Conservation (phyloP, 2,888 invertebrate genomes). For the Holacanthella duospinosa region DNA sequence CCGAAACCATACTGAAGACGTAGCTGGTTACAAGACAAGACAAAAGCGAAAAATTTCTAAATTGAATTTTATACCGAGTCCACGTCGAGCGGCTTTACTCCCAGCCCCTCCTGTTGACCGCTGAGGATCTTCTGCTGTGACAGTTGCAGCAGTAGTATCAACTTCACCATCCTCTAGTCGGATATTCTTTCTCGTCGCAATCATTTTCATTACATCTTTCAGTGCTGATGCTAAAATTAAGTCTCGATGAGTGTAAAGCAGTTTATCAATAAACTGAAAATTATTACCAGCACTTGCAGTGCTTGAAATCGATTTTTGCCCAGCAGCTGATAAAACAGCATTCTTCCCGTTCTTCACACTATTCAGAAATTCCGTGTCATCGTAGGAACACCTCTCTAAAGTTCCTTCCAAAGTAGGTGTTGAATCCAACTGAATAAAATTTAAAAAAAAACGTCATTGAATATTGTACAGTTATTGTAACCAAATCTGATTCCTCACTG, state of each 20-base stretch:
- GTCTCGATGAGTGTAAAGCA: too few relatives aligned
- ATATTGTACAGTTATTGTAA: not conserved
- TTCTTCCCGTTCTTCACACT: slow-evolving; percentile 37
- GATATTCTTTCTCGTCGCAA: slow-evolving; percentile 31
- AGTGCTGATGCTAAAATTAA: slow-evolving; percentile 23
- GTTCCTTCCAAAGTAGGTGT: not conserved
- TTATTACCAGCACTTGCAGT: slow-evolving; percentile 12
- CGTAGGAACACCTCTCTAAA: slow-evolving; percentile 19
- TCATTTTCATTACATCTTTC: slow-evolving; percentile 37
- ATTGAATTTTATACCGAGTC: too few relatives aligned
- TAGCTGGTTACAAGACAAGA: too few relatives aligned
- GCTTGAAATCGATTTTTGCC: slow-evolving; percentile 19
- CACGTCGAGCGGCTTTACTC: slow-evolving; percentile 27
- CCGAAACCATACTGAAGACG: too few relatives aligned
- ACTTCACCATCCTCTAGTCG: slow-evolving; percentile 32
- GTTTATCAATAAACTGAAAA: not conserved
- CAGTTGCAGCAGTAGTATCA: slow-evolving; percentile 13
- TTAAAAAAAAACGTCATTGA: not conserved
- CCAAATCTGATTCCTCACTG: not conserved
- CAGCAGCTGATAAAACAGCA: slow-evolving; percentile 35
- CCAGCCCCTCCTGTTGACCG: slow-evolving; percentile 8
- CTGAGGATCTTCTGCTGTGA: not conserved
- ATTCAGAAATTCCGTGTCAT: slow-evolving; percentile 35
- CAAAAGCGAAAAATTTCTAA: too few relatives aligned
- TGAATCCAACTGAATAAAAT: not conserved